phyloP scores from a whole-genome alignment of 2,113 vertebrate genomes.

The Cheirogaleus medius region DNA sequence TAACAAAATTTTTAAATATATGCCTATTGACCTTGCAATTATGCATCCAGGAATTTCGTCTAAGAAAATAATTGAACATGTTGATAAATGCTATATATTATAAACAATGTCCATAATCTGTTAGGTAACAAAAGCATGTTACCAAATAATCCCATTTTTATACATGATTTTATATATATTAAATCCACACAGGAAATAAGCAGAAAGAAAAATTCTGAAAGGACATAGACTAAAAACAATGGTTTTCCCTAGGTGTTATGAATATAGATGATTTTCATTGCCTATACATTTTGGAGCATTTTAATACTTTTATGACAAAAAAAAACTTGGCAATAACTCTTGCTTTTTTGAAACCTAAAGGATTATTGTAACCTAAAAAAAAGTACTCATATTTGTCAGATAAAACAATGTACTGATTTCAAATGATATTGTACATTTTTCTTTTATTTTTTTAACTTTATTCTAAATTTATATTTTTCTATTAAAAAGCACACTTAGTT shows the following conservation, averaged over 20 bases:
- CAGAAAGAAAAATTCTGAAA: neutral
- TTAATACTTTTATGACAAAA: constrained; percentile 22
- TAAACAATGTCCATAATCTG: neutral
- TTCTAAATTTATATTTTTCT: neutral
- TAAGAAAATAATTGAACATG: neutral
- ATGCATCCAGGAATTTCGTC: neutral
- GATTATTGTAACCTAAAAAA: neutral
- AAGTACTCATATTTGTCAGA: neutral
- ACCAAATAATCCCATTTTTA: neutral
- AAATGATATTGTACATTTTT: neutral
- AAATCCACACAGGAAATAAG: neutral
- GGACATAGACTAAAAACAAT: neutral
- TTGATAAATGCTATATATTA: neutral
- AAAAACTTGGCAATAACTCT: neutral
- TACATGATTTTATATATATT: neutral
- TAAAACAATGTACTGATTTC: constrained; percentile 34
- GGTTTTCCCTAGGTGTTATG: neutral
- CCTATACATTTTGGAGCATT: neutral
- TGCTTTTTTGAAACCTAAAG: constrained; percentile 14
- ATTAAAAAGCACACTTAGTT: neutral
- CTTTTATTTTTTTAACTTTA: neutral
- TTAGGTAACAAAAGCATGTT: neutral
- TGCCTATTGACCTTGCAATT: neutral
- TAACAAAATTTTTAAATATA: neutral
- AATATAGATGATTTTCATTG: constrained; percentile 12